phyloP scores from a whole-genome alignment of 1,140 invertebrate species.

The Anastatus disparis region DNA sequence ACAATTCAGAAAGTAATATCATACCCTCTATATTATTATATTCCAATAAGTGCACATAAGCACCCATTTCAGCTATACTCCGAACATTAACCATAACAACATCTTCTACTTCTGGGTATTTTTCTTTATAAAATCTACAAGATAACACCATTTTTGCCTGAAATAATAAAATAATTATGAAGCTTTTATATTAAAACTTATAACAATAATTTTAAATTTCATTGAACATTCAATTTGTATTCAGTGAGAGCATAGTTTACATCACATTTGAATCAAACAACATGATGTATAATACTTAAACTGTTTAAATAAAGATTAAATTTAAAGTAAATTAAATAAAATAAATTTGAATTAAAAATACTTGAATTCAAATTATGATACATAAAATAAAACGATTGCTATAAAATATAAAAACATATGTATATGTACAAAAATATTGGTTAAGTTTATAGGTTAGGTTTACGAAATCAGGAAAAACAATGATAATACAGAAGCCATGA shows the following conservation, averaged over 20 bases:
- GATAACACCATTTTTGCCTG: constrained; percentile 86
- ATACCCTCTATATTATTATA: constrained; percentile 99
- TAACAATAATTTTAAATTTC: no score
- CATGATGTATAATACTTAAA: not conserved
- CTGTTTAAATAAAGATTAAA: not conserved
- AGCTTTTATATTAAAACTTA: no score
- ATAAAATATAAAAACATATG: constrained; percentile 12
- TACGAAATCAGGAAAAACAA: not conserved
- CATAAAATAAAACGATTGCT: not conserved
- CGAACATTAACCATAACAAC: constrained; percentile 99
- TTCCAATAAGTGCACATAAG: constrained; percentile 97
- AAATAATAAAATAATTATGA: constrained; percentile 29
- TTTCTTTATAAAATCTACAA: constrained; percentile 97
- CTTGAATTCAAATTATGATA: constrained; percentile 11
- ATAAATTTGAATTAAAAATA: not conserved
- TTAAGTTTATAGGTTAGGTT: constrained; percentile 46
- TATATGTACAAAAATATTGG: constrained; percentile 9
- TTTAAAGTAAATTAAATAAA: not conserved
- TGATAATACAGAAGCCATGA: constrained; percentile 18
- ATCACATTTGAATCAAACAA: not conserved
- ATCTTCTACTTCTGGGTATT: constrained; percentile 98
- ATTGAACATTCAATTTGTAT: no score
- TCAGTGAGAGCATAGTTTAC: no score
- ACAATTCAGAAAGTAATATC: constrained; percentile 95
- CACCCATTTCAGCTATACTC: constrained; percentile 99